Evolutionary conservation across 2,888 invertebrate genomes (phyloP), one percentile per base, ranked within the genome.

Genomic region (Fabriciana adippe): DNA sequence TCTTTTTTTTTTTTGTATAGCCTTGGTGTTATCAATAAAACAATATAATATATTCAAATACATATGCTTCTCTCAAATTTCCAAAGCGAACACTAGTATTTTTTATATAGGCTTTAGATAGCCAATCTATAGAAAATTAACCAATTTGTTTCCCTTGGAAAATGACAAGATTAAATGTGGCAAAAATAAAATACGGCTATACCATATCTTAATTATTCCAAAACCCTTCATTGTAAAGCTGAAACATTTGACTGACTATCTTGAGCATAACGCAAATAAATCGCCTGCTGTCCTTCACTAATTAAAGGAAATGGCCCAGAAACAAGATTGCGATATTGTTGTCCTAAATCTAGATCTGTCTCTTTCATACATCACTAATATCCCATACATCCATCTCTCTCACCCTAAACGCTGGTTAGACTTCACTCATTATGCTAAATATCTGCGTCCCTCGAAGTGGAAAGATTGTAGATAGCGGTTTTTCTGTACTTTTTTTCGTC

Each of bases 241-340:
- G 75, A 80, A 74, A 75, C 83, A 82, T 84, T 83, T 83, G 81
- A 82, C 79, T 81, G 80, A 81, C 81, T 85, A 89, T 88, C 88
- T 86, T 77, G 68, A 82, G 76, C 85, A 82, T 81, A 83, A 86
- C 85, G 82, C 75, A 82, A 82, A 87, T 82, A 87, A 87, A 91
- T 88, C 80, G 86, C 83, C 83, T 81, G 83, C 87, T 89, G 90
- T 90, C 90, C 88, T 85, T 78, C 79, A 83, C 92, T 93, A 93
- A 93, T 93, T 93, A 93, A 93, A 89, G 89, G 87, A 92, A 93
- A 93, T 93, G 92, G 92, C 81, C 91, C 81, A 92, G 93, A 93
- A 93, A 93, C 93, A 93, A 93, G 93, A 93, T 93, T 93, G 93
- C 87, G 92, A 90, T 91, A 93, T 92, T 92, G 92, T 93, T 87